Evolutionary conservation across 2,113 vertebrate species (phyloP), one percentile per base, ranked within the genome.

Genomic region (Chionis minor): DNA sequence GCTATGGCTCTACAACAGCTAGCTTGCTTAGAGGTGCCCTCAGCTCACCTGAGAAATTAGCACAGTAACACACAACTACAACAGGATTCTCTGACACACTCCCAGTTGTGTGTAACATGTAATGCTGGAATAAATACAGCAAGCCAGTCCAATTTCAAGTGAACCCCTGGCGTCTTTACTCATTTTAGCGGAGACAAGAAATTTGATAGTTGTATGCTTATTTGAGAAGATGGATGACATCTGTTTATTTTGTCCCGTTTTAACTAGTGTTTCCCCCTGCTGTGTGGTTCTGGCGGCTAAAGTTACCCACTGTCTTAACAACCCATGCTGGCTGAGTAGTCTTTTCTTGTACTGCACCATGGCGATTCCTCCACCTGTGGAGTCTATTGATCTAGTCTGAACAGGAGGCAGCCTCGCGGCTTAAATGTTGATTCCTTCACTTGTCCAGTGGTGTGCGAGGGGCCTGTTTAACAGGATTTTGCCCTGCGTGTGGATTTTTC

Each of bases 331-430:
- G 3, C 58, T 2, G 12, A 12, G 10, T 6, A 20, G 17, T 54
- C n/a, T 47, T 2, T 4, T 18, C 58, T 26, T 17, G 24, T 42
- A 9, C 66, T 55, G 7, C 49, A 33, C 9, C 3, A 1, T 8
- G 33, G 14, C 2, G 24, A 26, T 17, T 56, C 67, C 12, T 61
- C 23, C 10, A 5, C n/a, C 35, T 30, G 18, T 1, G 1, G 3
- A 2, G 5, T 6, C 19, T 24, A 2, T 6, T 1, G 2, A 33
- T 23, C 12, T 35, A 1, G 17, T 3, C 1, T 0, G 33, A 49
- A 3, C 3, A 42, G 59, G 47, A 54, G 5, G 9, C 32, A 15
- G 26, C 8, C 30, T 30, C 70, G 28, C 44, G 63, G 13, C 38
- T 28, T 2, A 3, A 20, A 7, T 2, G 7, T 27, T 5, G 6